A percentile compares a stretch with the other conserved stretches of the same genome.
Evolutionary conservation across 2,113 vertebrate genomes (phyloP).

Genomic region (Tinamus guttatus): DNA sequence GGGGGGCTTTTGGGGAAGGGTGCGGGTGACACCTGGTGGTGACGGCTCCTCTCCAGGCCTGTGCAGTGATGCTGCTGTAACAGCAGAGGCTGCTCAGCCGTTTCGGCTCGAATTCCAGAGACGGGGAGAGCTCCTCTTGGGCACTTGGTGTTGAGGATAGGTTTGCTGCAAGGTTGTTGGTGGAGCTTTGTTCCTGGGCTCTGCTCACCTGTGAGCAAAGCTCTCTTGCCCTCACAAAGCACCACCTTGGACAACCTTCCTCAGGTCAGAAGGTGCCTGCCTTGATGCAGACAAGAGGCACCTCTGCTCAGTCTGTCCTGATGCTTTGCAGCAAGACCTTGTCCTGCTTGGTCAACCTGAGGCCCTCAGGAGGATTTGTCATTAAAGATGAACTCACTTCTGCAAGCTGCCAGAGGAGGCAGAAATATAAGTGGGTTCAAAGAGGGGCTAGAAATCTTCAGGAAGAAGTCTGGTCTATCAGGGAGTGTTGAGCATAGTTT

Average conservation of each 20-base stretch:
- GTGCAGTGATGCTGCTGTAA: fast-evolving
- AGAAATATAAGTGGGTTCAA: fast-evolving
- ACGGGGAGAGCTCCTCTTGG: too few relatives aligned
- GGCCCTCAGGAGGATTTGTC: neutral
- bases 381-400: fast-evolving
- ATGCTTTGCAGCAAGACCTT: neutral
- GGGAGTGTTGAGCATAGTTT: neutral
- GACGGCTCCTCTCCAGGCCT: neutral
- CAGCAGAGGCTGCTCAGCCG: fast-evolving
- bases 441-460: neutral
- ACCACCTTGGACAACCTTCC: fast-evolving
- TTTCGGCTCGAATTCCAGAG: fast-evolving
- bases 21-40: constrained; percentile 50
- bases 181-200: too few relatives aligned
- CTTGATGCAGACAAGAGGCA: fast-evolving
- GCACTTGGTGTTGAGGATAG: too few relatives aligned
- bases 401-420: fast-evolving
- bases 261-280: fast-evolving
- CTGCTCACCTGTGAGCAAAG: neutral
- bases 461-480: neutral
- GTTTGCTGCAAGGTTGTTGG: neutral
- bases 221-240: fast-evolving
- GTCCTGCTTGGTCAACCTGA: neutral
- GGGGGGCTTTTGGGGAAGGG: neutral
- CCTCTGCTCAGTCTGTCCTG: fast-evolving